phyloP scores from a whole-genome alignment of 2,113 vertebrate genomes.

The Oreocharis arfaki region DNA sequence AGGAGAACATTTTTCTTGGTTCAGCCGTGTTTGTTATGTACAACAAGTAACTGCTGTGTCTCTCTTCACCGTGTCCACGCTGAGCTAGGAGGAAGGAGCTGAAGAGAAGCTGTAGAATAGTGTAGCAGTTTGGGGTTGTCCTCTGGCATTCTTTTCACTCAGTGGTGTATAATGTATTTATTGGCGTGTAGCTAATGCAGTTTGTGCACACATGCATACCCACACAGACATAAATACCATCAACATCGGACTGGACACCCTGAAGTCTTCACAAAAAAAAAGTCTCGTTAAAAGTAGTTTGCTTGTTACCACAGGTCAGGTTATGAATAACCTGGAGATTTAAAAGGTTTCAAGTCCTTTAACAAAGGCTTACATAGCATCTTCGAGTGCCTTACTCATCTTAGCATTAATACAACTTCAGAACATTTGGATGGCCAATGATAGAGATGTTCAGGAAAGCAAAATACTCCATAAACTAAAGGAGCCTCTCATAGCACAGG shows the following conservation, averaged over 20 bases:
- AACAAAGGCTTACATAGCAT: neutral
- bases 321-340: neutral
- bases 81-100: neutral
- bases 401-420: neutral
- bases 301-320: neutral
- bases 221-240: neutral
- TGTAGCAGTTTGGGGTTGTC: neutral
- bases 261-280: neutral
- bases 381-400: neutral
- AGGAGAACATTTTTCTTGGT: neutral
- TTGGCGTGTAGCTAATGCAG: neutral
- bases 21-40: neutral
- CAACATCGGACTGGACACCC: rapidly evolving
- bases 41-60: neutral
- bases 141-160: neutral
- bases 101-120: neutral
- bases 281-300: neutral
- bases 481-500: neutral
- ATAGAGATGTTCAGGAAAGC: neutral
- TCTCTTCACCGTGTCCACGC: neutral
- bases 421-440: neutral
- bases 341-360: neutral
- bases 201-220: neutral
- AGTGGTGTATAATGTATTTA: neutral
- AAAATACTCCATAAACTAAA: neutral